phyloP scores from a whole-genome alignment of 1,140 invertebrate genomes.

The Micrasema longulum region DNA sequence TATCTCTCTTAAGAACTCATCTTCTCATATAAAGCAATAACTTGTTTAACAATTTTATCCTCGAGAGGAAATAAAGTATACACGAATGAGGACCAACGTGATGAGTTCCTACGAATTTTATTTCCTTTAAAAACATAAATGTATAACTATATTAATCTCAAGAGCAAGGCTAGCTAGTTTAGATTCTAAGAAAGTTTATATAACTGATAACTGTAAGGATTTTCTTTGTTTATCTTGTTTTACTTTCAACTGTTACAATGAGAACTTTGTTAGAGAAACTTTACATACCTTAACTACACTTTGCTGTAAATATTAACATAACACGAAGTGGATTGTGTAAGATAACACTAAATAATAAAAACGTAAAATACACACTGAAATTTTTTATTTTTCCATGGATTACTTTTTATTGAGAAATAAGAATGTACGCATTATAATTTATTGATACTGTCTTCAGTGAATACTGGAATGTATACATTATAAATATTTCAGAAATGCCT shows the following conservation, averaged over 20 bases:
- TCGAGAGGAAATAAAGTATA: constrained; percentile 49
- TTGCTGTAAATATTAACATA: constrained; percentile 49
- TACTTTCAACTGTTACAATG: constrained; percentile 52
- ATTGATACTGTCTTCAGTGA: neutral
- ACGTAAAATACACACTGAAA: constrained; percentile 20
- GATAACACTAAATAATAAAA: constrained; percentile 25
- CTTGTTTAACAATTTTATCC: constrained; percentile 36
- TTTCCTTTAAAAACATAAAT: constrained; percentile 45
- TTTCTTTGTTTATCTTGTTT: constrained; percentile 46
- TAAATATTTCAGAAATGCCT: too few species aligned
- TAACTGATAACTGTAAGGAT: constrained; percentile 49
- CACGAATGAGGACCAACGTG: constrained; percentile 55
- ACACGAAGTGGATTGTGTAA: constrained; percentile 33
- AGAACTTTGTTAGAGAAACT: constrained; percentile 50
- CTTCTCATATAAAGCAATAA: constrained; percentile 50
- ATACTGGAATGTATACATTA: too few species aligned
- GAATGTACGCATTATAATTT: too few species aligned
- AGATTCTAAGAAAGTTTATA: constrained; percentile 54
- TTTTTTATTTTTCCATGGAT: constrained; percentile 29
- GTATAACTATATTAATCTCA: constrained; percentile 42
- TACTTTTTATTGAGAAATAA: constrained; percentile 1
- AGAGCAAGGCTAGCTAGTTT: constrained; percentile 46
- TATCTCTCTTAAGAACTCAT: constrained; percentile 46
- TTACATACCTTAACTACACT: constrained; percentile 37
- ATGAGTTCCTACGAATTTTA: constrained; percentile 55